phyloP scores from a whole-genome alignment of 2,888 invertebrate species.

The Tholera decimalis region DNA sequence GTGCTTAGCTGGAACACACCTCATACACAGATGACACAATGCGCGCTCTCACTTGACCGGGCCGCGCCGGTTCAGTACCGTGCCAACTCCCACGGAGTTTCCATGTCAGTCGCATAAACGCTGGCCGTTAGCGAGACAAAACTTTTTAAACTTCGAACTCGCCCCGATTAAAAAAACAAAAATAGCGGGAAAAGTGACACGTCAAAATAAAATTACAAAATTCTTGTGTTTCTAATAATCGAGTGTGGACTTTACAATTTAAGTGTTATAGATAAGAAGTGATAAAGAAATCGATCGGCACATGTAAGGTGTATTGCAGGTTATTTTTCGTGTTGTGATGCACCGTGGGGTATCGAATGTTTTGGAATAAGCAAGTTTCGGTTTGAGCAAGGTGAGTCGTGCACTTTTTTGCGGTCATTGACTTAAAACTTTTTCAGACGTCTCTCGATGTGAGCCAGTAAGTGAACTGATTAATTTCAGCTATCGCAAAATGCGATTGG shows the following conservation, averaged over 20 bases:
- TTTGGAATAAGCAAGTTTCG: constrained; percentile 81
- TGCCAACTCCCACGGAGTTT: constrained; percentile 77
- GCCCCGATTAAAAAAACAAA: constrained; percentile 35
- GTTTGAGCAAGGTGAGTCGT: constrained; percentile 83
- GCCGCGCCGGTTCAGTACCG: constrained; percentile 78
- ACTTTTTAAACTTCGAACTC: constrained; percentile 68
- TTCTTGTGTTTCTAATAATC: constrained; percentile 36
- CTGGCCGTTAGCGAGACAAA: constrained; percentile 75
- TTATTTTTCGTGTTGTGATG: constrained; percentile 82
- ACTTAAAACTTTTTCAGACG: constrained; percentile 71
- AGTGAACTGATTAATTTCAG: constrained; percentile 46
- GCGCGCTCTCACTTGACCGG: constrained; percentile 83
- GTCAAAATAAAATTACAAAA: constrained; percentile 41
- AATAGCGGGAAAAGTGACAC: constrained; percentile 65
- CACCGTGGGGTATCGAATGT: constrained; percentile 79
- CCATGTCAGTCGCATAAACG: constrained; percentile 74
- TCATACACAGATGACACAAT: constrained; percentile 78
- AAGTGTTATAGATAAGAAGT: constrained; percentile 73
- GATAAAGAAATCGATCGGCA: constrained; percentile 81
- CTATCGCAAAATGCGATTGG: constrained; percentile 22
- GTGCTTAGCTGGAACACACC: constrained; percentile 74
- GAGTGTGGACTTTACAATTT: constrained; percentile 56
- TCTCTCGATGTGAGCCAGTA: constrained; percentile 24
- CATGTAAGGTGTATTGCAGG: constrained; percentile 68
- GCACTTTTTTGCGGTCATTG: constrained; percentile 74